These are phyloP conservation scores for Ricordea florida DNA, from an alignment of 92 coral and sea anemone species.

Conservation along the genomic window DNA sequence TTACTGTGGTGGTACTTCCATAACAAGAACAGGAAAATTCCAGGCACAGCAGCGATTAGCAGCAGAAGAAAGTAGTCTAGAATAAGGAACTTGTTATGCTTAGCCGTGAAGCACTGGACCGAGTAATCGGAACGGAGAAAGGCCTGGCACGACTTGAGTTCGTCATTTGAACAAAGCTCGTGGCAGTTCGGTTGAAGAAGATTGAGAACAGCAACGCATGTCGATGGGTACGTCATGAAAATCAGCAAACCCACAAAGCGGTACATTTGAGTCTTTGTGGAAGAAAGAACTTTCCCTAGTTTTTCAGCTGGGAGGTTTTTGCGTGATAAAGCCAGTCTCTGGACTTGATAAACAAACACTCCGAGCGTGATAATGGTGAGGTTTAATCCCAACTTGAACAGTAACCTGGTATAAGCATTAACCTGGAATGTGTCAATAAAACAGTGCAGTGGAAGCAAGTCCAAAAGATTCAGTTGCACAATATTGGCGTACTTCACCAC, in stretches of 20 bases:
- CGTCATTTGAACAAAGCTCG: slow-evolving; percentile 28
- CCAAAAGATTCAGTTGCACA: slow-evolving; percentile 53
- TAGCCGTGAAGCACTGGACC: slow-evolving; percentile 41
- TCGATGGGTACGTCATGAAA: slow-evolving; percentile 54
- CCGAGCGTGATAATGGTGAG: slow-evolving; percentile 9
- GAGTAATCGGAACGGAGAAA: slow-evolving; percentile 62
- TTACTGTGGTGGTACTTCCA: slow-evolving; percentile 18
- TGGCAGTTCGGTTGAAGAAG: slow-evolving; percentile 55
- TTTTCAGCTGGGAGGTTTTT: neutral
- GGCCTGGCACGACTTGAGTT: slow-evolving; percentile 16
- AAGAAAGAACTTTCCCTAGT: slow-evolving; percentile 20
- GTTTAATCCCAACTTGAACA: slow-evolving; percentile 20
- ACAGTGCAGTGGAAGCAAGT: slow-evolving; percentile 53
- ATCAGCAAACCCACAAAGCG: slow-evolving; percentile 40
- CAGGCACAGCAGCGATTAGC: neutral
- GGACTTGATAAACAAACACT: neutral
- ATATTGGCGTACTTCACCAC: slow-evolving; percentile 50
- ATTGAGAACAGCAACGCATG: slow-evolving; percentile 44
- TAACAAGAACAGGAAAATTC: neutral
- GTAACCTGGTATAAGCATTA: slow-evolving; percentile 45
- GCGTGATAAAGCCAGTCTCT: neutral
- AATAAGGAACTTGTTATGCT: slow-evolving; percentile 35
- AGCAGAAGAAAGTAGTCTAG: slow-evolving; percentile 2
- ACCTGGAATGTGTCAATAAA: slow-evolving; percentile 24
- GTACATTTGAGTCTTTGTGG: slow-evolving; percentile 5